A percentile compares a stretch with the other conserved stretches of the same genome.
Conservation (phyloP, 2,113 vertebrate genomes). For the Centropus unirufus region DNA sequence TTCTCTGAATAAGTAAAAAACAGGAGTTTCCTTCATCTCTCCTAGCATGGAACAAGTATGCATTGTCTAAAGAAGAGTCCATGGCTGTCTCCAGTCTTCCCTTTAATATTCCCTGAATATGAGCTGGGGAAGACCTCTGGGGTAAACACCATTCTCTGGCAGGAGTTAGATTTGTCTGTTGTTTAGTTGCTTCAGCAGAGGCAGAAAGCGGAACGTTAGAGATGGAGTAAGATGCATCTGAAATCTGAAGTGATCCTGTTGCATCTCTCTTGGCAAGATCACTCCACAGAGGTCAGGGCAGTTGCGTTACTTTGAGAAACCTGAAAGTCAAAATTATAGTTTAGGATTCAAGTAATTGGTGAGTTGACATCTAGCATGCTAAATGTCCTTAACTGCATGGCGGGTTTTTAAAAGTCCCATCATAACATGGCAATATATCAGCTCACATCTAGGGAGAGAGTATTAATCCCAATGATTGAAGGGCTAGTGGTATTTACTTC, state of each 20-base stretch:
- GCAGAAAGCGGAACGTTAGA: neutral
- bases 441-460: neutral
- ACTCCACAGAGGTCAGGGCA: neutral
- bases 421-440: neutral
- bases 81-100: neutral
- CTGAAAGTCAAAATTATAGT: neutral
- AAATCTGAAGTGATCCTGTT: neutral
- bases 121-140: neutral
- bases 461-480: slow-evolving; percentile 1
- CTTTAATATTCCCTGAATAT: neutral
- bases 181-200: neutral
- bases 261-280: neutral
- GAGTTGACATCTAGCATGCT: neutral
- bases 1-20: neutral
- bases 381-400: neutral
- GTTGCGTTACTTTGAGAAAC: neutral
- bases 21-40: neutral
- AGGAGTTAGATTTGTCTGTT: neutral
- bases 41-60: neutral
- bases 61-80: neutral
- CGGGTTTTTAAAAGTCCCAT: neutral
- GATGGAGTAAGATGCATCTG: neutral
- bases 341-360: neutral
- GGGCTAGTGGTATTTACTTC: neutral
- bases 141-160: neutral